Percentiles rank a stretch among this genome's conserved stretches.
Evolutionary conservation across 1,140 invertebrate species (phyloP).

Genomic region (Drosophila sulfurigaster): DNA sequence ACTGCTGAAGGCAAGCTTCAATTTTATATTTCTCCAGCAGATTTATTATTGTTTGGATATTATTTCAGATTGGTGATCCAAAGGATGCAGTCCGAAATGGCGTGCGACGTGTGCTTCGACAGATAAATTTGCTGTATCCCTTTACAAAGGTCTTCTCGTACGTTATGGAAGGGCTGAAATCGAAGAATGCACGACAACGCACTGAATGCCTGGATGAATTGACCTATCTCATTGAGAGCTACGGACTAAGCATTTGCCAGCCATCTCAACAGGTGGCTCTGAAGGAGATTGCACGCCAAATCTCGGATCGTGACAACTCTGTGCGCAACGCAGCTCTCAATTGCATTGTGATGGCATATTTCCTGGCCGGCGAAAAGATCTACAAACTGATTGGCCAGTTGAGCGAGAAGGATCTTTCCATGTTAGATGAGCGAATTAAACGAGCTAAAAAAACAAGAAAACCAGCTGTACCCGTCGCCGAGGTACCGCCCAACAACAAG

Average conservation of each 20-base stretch:
- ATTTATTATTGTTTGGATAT: constrained; percentile 9
- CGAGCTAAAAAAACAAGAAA: constrained; percentile 91
- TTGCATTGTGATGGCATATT: constrained; percentile 95
- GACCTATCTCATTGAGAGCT: constrained; percentile 93
- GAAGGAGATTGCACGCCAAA: constrained; percentile 97
- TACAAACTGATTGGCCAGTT: constrained; percentile 97
- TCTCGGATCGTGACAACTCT: constrained; percentile 97
- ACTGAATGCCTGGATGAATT: constrained; percentile 98
- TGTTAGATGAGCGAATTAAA: constrained; percentile 98
- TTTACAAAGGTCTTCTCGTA: constrained; percentile 95
- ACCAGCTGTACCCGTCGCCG: constrained; percentile 72
- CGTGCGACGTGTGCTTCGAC: constrained; percentile 94
- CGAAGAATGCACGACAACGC: constrained; percentile 98
- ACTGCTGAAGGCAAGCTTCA: constrained; percentile 90
- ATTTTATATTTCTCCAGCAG: not conserved
- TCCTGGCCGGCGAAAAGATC: constrained; percentile 95
- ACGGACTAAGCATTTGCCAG: constrained; percentile 94
- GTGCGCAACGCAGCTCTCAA: constrained; percentile 98
- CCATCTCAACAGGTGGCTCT: constrained; percentile 91
- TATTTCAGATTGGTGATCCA: constrained; percentile 94
- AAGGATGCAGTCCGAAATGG: constrained; percentile 97
- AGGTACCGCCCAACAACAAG: constrained; percentile 79
- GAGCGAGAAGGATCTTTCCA: constrained; percentile 95
- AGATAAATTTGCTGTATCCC: constrained; percentile 94
- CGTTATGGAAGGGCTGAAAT: constrained; percentile 97